A percentile compares a stretch with the other conserved stretches of the same genome.
Conservation (phyloP, 2,113 vertebrate species). For the Myanophis thanlyinensis region DNA sequence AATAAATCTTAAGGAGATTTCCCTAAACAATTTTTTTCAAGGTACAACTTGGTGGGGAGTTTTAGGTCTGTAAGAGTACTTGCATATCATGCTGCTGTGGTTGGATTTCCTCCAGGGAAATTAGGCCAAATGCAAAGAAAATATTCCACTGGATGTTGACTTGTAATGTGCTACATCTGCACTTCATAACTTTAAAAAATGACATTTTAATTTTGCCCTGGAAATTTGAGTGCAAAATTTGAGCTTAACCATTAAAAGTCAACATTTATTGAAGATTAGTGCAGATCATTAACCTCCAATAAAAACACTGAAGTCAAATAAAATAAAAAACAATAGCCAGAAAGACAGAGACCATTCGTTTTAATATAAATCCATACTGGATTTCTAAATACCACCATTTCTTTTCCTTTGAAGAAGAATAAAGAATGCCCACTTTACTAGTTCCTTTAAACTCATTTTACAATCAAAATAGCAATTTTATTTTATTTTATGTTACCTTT, state of each 20-base stretch:
- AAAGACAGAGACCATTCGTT: neutral
- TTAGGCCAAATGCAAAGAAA: slow-evolving; percentile 1
- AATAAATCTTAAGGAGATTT: neutral
- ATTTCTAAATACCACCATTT: slow-evolving; percentile 12
- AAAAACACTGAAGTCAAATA: neutral
- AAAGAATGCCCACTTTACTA: neutral
- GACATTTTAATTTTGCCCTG: neutral
- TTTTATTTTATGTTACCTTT: slow-evolving; percentile 22
- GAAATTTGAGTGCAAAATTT: neutral
- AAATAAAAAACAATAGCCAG: neutral
- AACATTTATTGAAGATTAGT: neutral
- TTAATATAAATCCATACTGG: neutral
- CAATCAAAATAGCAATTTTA: slow-evolving; percentile 10
- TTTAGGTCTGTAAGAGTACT: neutral
- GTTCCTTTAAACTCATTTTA: slow-evolving; percentile 23
- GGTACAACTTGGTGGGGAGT: neutral
- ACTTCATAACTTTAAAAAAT: neutral
- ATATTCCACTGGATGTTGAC: neutral
- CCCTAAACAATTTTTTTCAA: no score
- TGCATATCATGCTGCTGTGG: neutral
- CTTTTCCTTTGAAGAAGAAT: neutral
- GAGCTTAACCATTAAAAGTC: neutral
- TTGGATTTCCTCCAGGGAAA: neutral
- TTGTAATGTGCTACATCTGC: neutral
- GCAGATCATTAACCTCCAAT: neutral